Percentiles rank a stretch among this genome's conserved stretches.
These are phyloP conservation scores for Diprion similis DNA, from an alignment of 1,140 invertebrate genomes.

Conservation along the genomic window DNA sequence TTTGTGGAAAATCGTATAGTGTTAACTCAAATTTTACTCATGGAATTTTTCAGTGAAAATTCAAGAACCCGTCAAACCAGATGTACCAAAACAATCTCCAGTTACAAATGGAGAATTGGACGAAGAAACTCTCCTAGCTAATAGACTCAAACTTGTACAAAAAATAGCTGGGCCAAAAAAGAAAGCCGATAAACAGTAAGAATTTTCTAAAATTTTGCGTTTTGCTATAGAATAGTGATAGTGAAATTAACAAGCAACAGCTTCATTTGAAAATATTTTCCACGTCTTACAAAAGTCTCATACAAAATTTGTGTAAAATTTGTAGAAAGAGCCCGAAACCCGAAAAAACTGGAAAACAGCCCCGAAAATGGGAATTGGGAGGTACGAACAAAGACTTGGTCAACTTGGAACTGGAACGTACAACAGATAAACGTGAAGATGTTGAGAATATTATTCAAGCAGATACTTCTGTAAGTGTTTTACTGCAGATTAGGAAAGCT, in stretches of 20 bases:
- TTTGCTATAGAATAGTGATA: constrained; percentile 2
- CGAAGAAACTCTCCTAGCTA: constrained; percentile 72
- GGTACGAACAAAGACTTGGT: constrained; percentile 82
- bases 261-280: no score
- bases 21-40: constrained; percentile 22
- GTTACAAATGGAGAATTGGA: constrained; percentile 60
- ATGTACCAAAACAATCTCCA: constrained; percentile 41
- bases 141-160: constrained; percentile 75
- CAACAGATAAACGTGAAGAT: constrained; percentile 78
- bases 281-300: neutral
- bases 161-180: constrained; percentile 71
- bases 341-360: constrained; percentile 86
- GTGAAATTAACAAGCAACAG: neutral
- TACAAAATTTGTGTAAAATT: constrained; percentile 15
- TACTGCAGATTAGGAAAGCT: neutral
- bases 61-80: constrained; percentile 64
- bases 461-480: constrained; percentile 68
- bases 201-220: constrained; percentile 12
- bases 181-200: constrained; percentile 66
- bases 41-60: constrained; percentile 59
- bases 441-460: constrained; percentile 65
- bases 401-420: constrained; percentile 79
- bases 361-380: constrained; percentile 87
- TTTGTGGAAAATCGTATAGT: constrained; percentile 17
- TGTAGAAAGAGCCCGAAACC: constrained; percentile 71